Conservation (phyloP, 2,797 vertebrate genomes). For the Hephaestus fuliginosus region DNA sequence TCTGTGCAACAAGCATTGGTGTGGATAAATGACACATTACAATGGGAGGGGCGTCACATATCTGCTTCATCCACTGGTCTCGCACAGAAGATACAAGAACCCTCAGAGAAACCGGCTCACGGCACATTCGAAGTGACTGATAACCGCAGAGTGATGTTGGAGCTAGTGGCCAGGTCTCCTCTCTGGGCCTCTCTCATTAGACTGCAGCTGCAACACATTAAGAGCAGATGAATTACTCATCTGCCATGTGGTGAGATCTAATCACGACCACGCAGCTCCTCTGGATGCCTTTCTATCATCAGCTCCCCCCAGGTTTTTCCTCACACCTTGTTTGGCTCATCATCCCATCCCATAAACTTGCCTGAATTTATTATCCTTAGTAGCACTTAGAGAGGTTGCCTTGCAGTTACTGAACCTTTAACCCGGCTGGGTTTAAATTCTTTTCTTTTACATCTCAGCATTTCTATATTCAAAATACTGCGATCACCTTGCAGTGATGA, state of each 20-base stretch:
- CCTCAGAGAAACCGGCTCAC: not conserved
- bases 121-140: slow-evolving; percentile 45
- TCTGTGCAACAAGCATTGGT: not conserved
- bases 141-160: slow-evolving; percentile 54
- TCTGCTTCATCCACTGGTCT: not conserved
- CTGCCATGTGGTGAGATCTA: slow-evolving; percentile 80
- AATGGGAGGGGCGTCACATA: not conserved
- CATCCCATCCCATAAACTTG: slow-evolving; percentile 56
- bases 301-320: slow-evolving; percentile 55
- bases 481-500: slow-evolving; percentile 53
- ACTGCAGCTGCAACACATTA: slow-evolving; percentile 86
- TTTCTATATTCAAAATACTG: slow-evolving; percentile 43
- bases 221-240: slow-evolving; percentile 84
- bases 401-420: slow-evolving; percentile 48
- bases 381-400: slow-evolving; percentile 42
- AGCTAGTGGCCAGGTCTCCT: slow-evolving; percentile 48
- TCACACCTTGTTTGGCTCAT: slow-evolving; percentile 74
- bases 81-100: slow-evolving; percentile 3
- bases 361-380: slow-evolving; percentile 53
- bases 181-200: slow-evolving; percentile 73
- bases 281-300: slow-evolving; percentile 71
- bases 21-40: not conserved
- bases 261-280: slow-evolving; percentile 77
- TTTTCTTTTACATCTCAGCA: slow-evolving; percentile 30
- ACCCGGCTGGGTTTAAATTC: slow-evolving; percentile 45